Percentiles rank a stretch among this genome's conserved stretches.
Conservation (phyloP, 2,888 invertebrate species). For the Hirtodrosophila cameraria region DNA sequence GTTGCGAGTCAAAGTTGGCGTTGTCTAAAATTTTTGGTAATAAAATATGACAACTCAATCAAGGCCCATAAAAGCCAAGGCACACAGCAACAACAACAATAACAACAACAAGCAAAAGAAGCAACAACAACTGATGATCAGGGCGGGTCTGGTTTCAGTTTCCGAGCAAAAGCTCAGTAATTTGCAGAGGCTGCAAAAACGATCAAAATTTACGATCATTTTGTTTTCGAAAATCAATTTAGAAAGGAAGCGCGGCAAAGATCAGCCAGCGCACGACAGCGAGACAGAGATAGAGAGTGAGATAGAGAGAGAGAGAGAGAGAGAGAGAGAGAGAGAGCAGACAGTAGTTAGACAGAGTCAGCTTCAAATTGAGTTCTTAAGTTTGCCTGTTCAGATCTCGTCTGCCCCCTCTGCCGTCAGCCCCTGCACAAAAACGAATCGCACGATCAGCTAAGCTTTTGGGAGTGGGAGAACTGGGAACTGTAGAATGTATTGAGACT, state of each 20-base stretch:
- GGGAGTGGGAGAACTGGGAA: not conserved
- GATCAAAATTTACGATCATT: constrained; percentile 80
- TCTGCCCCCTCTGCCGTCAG: constrained; percentile 29
- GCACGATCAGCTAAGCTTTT: constrained; percentile 51
- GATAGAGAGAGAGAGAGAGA: not conserved
- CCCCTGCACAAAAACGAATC: constrained; percentile 21
- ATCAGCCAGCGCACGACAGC: constrained; percentile 67
- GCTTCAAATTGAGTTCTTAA: constrained; percentile 75
- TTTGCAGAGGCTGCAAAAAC: constrained; percentile 76
- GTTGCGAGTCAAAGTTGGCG: constrained; percentile 56
- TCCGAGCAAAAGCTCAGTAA: constrained; percentile 67
- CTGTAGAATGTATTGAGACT: constrained; percentile 24
- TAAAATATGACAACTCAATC: constrained; percentile 83
- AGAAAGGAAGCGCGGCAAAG: constrained; percentile 80
- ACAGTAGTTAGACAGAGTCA: constrained; percentile 14
- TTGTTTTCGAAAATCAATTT: constrained; percentile 80
- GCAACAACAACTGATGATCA: constrained; percentile 54
- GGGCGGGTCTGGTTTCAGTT: constrained; percentile 51
- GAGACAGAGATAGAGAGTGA: not conserved
- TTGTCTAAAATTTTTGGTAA: constrained; percentile 82
- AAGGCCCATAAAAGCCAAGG: constrained; percentile 79
- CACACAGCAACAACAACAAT: constrained; percentile 29
- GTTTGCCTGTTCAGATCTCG: constrained; percentile 30
- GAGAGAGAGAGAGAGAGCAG: not conserved
- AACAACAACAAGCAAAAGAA: constrained; percentile 28